Percentiles rank a stretch among this genome's conserved stretches.
Evolutionary conservation across 2,888 invertebrate genomes (phyloP).

Genomic region (Nemoura dubitans): DNA sequence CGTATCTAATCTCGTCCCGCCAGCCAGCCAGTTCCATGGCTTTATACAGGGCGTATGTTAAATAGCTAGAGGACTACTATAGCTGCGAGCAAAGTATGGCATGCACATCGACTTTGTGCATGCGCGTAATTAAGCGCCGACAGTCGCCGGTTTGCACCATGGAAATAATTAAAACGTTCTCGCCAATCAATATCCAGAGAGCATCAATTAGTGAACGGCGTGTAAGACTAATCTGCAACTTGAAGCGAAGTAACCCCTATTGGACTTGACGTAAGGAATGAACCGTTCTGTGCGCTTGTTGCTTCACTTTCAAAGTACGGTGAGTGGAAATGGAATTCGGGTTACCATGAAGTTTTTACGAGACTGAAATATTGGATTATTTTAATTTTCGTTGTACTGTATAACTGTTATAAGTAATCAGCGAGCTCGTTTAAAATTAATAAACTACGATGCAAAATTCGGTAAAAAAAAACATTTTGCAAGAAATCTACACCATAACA

Average conservation of each 20-base stretch:
- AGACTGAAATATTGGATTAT: no score
- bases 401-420: no score
- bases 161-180: slow-evolving; percentile 19
- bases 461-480: no score
- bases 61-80: background rate
- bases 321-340: background rate
- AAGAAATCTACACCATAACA: no score
- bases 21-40: background rate
- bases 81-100: background rate
- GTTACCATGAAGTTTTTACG: no score
- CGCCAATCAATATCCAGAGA: background rate
- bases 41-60: background rate
- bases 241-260: background rate
- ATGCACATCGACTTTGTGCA: background rate
- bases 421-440: no score
- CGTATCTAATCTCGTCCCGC: background rate
- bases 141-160: background rate
- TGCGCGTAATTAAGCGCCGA: background rate
- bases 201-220: background rate
- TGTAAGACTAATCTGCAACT: background rate
- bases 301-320: background rate
- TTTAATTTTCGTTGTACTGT: no score
- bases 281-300: background rate
- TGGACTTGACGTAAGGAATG: background rate
- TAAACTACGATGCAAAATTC: no score